Evolutionary conservation across 2,797 vertebrate species (phyloP), one percentile per base, ranked within the genome.

Genomic region (Monodelphis domestica): DNA sequence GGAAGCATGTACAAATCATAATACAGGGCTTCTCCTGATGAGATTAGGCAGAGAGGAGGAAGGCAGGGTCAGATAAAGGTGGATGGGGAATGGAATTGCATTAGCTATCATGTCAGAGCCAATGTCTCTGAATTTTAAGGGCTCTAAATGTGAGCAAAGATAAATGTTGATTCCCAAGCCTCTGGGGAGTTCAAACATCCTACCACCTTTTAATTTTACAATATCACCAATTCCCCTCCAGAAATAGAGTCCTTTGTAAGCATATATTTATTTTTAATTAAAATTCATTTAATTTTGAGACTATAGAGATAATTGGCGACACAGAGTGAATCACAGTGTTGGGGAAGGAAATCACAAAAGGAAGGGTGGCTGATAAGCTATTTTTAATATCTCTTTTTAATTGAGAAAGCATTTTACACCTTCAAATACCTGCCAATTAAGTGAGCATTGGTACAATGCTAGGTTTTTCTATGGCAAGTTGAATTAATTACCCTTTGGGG

Each of bases 371-470:
- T 84, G 70, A 84, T 50, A 84, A 84, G 70, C 70, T 84, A 84
- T 84, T 84, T 50, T 84, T 84, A 84, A 84, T 84, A 84, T 84
- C 38, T 84, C 70, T 84, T 50, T 50, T 84, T 93, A 57, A 17
- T 55, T 70, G 63, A 91, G 87, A 53, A 38, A 15, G 78, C 26
- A 24, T 33, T 92, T 56, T 54, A 1, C 51, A 89, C 92, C 50
- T 78, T 91, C 45, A 91, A 29, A 93, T 52, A 53, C 88, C 87
- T 90, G 52, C 45, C 91, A 53, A 91, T 88, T 91, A 89, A 57
- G 53, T 38, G 84, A 87, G 28, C 90, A 89, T 90, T 56, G 24
- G 7, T 89, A 28, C 53, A 52, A 89, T 50, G n/a, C 54, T 50
- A 45, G 70, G 9, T 45, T 45, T 84, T 38, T 84, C 70, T 84